Conservation (phyloP, 2,888 invertebrate genomes). For the Alloscopus bannaensis region DNA sequence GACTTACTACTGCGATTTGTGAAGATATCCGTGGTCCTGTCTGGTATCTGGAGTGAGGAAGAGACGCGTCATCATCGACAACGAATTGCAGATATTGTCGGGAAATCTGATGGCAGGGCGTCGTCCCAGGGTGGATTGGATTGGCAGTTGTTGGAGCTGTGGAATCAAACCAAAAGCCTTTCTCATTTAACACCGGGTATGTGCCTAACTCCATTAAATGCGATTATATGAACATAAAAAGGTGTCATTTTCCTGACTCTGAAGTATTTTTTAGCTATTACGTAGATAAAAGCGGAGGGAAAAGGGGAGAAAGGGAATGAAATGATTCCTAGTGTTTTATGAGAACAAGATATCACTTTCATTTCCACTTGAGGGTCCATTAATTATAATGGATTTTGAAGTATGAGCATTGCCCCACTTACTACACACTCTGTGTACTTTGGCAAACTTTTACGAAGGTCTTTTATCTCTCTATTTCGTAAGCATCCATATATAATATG, state of each 20-base stretch:
- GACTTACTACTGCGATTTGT: constrained; percentile 64
- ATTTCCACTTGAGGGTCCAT: constrained; percentile 5
- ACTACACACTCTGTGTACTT: no score
- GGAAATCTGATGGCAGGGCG: constrained; percentile 27
- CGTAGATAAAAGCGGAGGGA: no score
- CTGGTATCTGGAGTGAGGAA: constrained; percentile 40
- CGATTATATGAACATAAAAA: no score
- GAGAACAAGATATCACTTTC: not conserved
- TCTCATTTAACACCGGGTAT: constrained; percentile 64
- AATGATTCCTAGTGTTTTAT: no score
- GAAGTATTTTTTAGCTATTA: not conserved
- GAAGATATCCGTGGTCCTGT: constrained; percentile 62
- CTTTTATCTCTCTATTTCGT: no score
- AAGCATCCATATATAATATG: no score
- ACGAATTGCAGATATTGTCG: constrained; percentile 35
- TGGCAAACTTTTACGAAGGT: no score
- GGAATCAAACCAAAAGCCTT: constrained; percentile 62
- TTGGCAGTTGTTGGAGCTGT: constrained; percentile 64
- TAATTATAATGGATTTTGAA: no score
- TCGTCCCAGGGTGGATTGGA: constrained; percentile 33
- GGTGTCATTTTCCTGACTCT: not conserved
- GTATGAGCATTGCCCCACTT: no score
- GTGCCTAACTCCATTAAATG: constrained; percentile 16
- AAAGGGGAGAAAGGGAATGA: no score
- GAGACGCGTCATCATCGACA: constrained; percentile 20